Percentiles rank a stretch among this genome's conserved stretches.
Evolutionary conservation across 2,888 invertebrate genomes (phyloP).

Genomic region (Drosophila mimetica): DNA sequence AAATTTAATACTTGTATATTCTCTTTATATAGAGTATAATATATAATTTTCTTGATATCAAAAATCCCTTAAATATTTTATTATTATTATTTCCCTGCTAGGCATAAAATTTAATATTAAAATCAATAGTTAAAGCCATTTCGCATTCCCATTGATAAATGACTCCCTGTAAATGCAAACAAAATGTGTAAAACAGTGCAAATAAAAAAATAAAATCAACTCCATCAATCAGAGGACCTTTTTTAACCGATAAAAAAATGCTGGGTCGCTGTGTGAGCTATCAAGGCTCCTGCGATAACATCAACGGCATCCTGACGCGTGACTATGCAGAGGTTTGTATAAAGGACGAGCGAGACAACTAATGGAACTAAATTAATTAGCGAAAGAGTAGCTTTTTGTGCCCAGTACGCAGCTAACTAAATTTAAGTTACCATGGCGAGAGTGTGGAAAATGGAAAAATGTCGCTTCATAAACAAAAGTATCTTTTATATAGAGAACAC

Average conservation of each 20-base stretch:
- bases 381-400: conserved; percentile 6
- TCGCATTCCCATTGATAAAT: conserved; percentile 8
- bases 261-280: conserved; percentile 85
- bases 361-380: conserved; percentile 35
- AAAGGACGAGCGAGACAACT: not conserved
- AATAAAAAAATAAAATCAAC: conserved; percentile 12
- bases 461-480: conserved; percentile 25
- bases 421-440: conserved; percentile 10
- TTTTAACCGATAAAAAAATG: conserved; percentile 68
- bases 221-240: conserved; percentile 16
- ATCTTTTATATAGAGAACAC: not conserved
- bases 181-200: conserved; percentile 25
- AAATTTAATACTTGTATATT: no score
- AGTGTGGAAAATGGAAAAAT: conserved; percentile 11
- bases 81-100: not conserved
- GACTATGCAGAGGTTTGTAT: conserved; percentile 88
- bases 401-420: conserved; percentile 6
- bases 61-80: no score
- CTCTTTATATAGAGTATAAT: no score
- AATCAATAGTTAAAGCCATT: not conserved
- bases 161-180: conserved; percentile 1
- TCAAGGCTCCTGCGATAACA: conserved; percentile 92
- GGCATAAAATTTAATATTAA: not conserved
- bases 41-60: no score
- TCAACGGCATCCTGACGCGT: conserved; percentile 86